These are phyloP conservation scores for Mugil cephalus DNA, from an alignment of 2,113 vertebrate species.

Conservation along the genomic window DNA sequence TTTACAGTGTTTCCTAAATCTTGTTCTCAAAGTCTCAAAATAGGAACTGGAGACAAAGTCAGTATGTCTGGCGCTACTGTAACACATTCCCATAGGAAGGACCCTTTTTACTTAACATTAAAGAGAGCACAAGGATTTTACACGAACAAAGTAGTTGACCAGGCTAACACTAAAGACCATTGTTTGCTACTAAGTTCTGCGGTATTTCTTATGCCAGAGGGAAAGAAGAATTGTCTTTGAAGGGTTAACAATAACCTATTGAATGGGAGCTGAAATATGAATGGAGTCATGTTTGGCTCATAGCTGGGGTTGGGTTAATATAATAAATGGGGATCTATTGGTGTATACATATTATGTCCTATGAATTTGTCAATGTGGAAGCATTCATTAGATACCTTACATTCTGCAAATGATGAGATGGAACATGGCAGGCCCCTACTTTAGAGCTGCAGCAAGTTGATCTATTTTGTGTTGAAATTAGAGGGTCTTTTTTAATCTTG, in stretches of 20 bases:
- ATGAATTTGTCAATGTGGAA: constrained; percentile 43
- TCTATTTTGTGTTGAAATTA: not conserved
- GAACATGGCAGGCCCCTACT: constrained; percentile 1
- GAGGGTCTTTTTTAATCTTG: constrained; percentile 14
- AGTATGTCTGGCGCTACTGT: constrained; percentile 25
- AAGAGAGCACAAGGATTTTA: constrained; percentile 6
- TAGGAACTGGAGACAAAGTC: constrained; percentile 54
- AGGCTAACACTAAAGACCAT: constrained; percentile 62
- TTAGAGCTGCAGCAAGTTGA: constrained; percentile 2
- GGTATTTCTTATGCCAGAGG: constrained; percentile 40
- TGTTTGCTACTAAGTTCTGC: constrained; percentile 65
- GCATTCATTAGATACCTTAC: constrained; percentile 80
- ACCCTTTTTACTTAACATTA: too few relatives aligned
- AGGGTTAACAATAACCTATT: constrained; percentile 2
- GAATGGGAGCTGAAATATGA: constrained; percentile 20
- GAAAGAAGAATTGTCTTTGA: constrained; percentile 4
- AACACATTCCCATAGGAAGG: constrained; percentile 37
- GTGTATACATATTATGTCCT: constrained; percentile 17
- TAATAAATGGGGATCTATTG: constrained; percentile 3
- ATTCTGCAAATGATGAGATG: constrained; percentile 31
- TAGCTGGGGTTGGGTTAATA: not conserved
- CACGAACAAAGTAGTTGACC: constrained; percentile 35
- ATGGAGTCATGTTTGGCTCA: constrained; percentile 18
- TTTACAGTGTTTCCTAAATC: constrained; percentile 85
- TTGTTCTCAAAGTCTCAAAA: constrained; percentile 43